These are phyloP conservation scores for Aplysia californica DNA, from an alignment of 1,140 invertebrate species.

Conservation along the genomic window DNA sequence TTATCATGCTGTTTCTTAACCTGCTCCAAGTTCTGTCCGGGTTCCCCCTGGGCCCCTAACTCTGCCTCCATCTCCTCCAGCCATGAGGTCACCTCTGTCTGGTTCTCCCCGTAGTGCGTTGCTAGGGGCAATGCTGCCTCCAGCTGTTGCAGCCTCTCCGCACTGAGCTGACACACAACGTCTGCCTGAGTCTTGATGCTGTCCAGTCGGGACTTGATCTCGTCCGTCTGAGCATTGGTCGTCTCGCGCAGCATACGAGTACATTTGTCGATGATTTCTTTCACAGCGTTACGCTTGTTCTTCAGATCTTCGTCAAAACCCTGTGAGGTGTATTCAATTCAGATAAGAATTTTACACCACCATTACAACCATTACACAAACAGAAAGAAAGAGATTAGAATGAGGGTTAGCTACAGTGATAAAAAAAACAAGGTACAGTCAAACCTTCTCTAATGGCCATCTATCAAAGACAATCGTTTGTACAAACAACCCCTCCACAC, in stretches of 20 bases:
- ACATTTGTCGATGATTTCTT: constrained; percentile 91
- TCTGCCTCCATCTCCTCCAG: constrained; percentile 88
- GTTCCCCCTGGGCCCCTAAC: constrained; percentile 90
- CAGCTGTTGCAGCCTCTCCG: constrained; percentile 88
- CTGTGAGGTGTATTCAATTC: too few relatives aligned
- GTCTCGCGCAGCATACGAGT: constrained; percentile 94
- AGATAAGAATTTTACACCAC: too few relatives aligned
- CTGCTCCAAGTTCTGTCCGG: constrained; percentile 86
- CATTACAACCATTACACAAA: too few relatives aligned
- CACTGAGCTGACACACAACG: constrained; percentile 87
- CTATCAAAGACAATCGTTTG: too few relatives aligned
- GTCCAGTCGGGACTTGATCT: constrained; percentile 91
- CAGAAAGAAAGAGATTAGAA: too few relatives aligned
- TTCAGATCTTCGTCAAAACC: constrained; percentile 95
- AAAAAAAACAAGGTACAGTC: too few relatives aligned
- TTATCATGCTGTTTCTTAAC: constrained; percentile 95
- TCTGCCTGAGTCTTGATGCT: constrained; percentile 75
- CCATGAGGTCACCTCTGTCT: constrained; percentile 89
- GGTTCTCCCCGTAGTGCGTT: constrained; percentile 91
- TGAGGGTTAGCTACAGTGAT: too few relatives aligned
- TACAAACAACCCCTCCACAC: too few relatives aligned
- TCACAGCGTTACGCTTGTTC: constrained; percentile 88
- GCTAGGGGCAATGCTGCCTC: constrained; percentile 91
- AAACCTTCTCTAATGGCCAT: too few relatives aligned
- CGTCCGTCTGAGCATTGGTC: constrained; percentile 85